Evolutionary conservation across 2,888 invertebrate species (phyloP), one percentile per base, ranked within the genome.

Genomic region (Cataglyphis cursor): DNA sequence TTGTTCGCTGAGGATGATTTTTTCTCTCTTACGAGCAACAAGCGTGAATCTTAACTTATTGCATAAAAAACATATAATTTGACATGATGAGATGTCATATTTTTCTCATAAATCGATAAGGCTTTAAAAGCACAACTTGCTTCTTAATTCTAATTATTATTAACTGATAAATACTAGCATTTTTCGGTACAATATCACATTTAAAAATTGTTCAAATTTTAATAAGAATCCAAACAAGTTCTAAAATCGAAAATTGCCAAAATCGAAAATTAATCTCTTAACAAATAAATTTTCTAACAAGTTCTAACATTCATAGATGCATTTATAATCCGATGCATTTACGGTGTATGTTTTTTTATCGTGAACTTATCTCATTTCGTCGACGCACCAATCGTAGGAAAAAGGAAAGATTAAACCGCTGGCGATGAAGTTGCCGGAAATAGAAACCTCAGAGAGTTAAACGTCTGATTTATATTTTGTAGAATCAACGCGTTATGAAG

Each of bases 401-500:
- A 75, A 38, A 51, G n/a, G 15, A 28, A n/a, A 54, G 51, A 54
- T 64, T 64, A 64, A 75, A 62, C 6, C 44, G 18, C 21, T 48
- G 51, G 51, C n/a, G 38, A 54, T 51, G 31, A 64, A 38, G 38
- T 24, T 51, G 48, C 62, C 75, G 75, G 75, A 75, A 75, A 75
- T 75, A 65, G 75, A 64, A 64, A 38, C 24, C 75, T 51, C 51
- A 3, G 51, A 75, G 51, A 75, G 51, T 54, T 65, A 64, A 75
- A 18, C 64, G 24, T 6, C 35, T 51, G 51, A 51, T 75, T 75
- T 75, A 64, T 75, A 75, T 75, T 75, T 75, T 64, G 64, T 51
- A 64, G 51, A 38, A 12, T 62, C 44, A 6, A 74, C 44, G 38
- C 51, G 21, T 51, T 51, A 5, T 44, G 38, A 10, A 51, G n/a